Evolutionary conservation across 2,888 invertebrate genomes (phyloP).

Genomic region (Stenodera caucasica): DNA sequence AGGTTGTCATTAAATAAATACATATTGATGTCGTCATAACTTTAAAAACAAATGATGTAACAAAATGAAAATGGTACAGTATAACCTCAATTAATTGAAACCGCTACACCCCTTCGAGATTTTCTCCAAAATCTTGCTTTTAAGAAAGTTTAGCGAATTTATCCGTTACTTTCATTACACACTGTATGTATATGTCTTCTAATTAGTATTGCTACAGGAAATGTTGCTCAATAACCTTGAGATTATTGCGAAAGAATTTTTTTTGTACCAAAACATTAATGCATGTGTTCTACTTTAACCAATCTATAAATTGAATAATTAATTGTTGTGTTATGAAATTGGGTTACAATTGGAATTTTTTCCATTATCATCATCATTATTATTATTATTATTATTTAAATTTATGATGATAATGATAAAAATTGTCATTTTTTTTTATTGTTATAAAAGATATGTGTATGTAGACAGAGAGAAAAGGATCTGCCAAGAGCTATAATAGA

Average conservation of each 20-base stretch:
- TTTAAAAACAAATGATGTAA: no score
- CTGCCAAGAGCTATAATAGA: constrained; percentile 36
- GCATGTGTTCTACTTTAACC: constrained; percentile 14
- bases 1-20: no score
- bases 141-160: no score
- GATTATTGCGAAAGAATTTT: constrained; percentile 11
- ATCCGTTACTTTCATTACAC: no score
- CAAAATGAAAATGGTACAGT: no score
- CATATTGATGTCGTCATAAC: no score
- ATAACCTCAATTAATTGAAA: no score
- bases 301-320: background rate
- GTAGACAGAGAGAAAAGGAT: constrained; percentile 31
- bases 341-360: constrained; percentile 1
- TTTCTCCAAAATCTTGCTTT: no score
- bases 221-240: constrained; percentile 21
- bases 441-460: no score
- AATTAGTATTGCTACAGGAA: constrained; percentile 14
- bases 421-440: constrained; percentile 17
- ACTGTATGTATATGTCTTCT: constrained; percentile 11
- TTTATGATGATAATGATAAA: background rate
- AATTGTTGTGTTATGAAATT: background rate
- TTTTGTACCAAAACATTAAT: constrained; percentile 19
- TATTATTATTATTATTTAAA: constrained; percentile 1
- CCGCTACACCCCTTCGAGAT: no score
- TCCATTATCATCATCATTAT: no score